phyloP scores from a whole-genome alignment of 1,140 invertebrate genomes.

The Saccostrea cuccullata region DNA sequence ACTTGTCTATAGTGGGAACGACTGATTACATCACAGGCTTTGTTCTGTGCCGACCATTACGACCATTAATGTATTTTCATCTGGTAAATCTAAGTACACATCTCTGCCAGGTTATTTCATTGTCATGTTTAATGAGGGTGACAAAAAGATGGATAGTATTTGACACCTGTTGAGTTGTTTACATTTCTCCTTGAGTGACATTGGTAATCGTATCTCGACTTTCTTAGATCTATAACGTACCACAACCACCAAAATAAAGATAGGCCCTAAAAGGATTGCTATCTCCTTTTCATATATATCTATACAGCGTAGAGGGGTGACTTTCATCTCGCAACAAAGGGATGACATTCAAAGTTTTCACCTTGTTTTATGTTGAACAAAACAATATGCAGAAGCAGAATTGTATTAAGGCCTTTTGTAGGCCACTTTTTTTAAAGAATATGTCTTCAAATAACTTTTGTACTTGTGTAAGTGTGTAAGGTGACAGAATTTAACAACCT shows the following conservation, averaged over 20 bases:
- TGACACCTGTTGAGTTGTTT: conserved; percentile 28
- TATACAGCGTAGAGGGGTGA: neutral
- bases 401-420: neutral
- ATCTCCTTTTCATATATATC: neutral
- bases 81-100: neutral
- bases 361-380: neutral
- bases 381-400: neutral
- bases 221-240: neutral
- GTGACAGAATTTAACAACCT: neutral
- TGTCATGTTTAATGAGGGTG: neutral
- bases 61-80: neutral
- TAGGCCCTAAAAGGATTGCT: neutral
- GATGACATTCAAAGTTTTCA: neutral
- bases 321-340: neutral
- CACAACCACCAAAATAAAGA: neutral
- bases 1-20: neutral
- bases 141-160: conserved; percentile 29
- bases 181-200: conserved; percentile 41
- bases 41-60: neutral
- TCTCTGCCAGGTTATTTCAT: conserved; percentile 6
- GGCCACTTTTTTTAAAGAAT: too few species aligned
- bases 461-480: neutral
- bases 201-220: conserved; percentile 40
- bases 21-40: neutral
- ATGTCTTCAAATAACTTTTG: neutral